A percentile compares a stretch with the other conserved stretches of the same genome.
Conservation (phyloP, 2,797 vertebrate genomes). For the Cryptoblepharus egeriae region DNA sequence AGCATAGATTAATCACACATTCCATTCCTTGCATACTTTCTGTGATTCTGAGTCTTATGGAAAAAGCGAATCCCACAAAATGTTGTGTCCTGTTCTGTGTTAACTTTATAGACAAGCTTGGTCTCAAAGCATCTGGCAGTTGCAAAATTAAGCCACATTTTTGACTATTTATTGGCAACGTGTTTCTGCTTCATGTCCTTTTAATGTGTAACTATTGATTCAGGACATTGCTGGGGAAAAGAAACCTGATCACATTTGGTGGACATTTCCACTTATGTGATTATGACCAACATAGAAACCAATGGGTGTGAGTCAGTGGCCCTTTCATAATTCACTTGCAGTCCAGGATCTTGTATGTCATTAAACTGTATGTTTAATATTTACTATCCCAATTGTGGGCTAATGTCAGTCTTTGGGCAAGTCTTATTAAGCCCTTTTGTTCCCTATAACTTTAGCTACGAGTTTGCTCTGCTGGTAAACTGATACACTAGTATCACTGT, state of each 20-base stretch:
- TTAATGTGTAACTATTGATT: conserved; percentile 1
- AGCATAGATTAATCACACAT: conserved; percentile 49
- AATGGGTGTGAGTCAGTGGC: conserved; percentile 4
- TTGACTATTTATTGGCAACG: conserved; percentile 18
- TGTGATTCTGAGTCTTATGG: too few species aligned
- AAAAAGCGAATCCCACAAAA: conserved; percentile 24
- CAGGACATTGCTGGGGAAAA: conserved; percentile 13
- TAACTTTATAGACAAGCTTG: conserved; percentile 19
- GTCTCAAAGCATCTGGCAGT: conserved; percentile 3
- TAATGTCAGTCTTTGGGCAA: background rate
- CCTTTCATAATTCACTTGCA: background rate
- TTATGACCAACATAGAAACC: conserved; percentile 32
- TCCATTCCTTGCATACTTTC: too few species aligned
- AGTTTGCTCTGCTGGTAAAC: background rate
- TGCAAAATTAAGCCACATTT: background rate
- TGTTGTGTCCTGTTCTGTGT: conserved; percentile 35
- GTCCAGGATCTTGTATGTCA: background rate
- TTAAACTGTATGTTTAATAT: background rate
- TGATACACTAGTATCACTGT: too few species aligned
- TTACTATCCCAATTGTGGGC: background rate
- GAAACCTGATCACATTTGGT: conserved; percentile 1
- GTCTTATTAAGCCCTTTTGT: background rate
- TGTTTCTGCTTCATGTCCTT: conserved; percentile 25
- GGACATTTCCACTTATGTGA: background rate
- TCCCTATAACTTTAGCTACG: background rate